These are phyloP conservation scores for Acipenser oxyrinchus DNA, from an alignment of 2,797 vertebrate genomes.

Conservation along the genomic window DNA sequence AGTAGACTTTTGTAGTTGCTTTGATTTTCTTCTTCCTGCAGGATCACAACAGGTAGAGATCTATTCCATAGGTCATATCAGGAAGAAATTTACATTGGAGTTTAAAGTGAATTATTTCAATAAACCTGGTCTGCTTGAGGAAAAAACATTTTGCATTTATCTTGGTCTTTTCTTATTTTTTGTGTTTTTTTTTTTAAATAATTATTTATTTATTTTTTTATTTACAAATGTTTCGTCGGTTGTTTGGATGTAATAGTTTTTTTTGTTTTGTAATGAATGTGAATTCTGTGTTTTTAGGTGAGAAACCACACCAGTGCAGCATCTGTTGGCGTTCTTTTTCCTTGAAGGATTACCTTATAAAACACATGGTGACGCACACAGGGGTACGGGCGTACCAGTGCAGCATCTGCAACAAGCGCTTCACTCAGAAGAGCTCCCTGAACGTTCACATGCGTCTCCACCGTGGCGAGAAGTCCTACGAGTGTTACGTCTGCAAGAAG, in stretches of 20 bases:
- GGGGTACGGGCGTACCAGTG: constrained; percentile 98
- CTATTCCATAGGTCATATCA: no score
- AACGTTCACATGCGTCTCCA: constrained; percentile 99
- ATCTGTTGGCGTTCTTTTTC: constrained; percentile 99
- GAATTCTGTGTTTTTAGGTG: constrained; percentile 59
- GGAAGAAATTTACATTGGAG: no score
- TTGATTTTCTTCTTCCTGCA: no score
- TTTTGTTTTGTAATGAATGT: constrained; percentile 10
- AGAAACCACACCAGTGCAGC: constrained; percentile 99
- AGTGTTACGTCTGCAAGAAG: constrained; percentile 99
- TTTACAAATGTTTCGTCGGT: constrained; percentile 18
- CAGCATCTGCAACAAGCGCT: constrained; percentile 99
- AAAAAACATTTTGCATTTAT: no score
- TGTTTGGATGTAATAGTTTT: constrained; percentile 28
- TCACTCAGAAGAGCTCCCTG: constrained; percentile 99
- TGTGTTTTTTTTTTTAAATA: no score
- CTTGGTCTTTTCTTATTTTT: no score
- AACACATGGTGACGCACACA: constrained; percentile 99
- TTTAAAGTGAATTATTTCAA: no score
- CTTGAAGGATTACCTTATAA: constrained; percentile 99
- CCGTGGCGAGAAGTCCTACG: constrained; percentile 96
- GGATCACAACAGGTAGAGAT: no score
- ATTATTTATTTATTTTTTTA: not conserved
- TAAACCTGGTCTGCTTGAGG: no score
- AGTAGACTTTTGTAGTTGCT: no score